These are phyloP conservation scores for Gibbula magus DNA, from an alignment of 2,888 invertebrate genomes.

Conservation along the genomic window DNA sequence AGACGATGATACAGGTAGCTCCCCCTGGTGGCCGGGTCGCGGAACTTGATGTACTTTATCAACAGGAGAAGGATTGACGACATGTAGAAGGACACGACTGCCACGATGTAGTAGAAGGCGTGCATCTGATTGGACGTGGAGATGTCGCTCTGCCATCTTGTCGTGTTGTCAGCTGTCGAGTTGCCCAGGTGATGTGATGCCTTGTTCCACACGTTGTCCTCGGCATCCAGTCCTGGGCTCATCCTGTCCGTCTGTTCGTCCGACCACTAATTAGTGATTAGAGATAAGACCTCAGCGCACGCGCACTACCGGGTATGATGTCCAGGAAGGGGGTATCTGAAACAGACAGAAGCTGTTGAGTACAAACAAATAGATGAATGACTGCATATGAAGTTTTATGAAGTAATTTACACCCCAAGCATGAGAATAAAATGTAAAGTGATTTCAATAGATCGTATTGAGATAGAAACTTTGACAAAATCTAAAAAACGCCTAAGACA, in stretches of 20 bases:
- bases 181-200: not conserved
- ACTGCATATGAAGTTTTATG: too few species aligned
- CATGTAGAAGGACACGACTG: constrained; percentile 26
- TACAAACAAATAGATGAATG: too few species aligned
- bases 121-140: constrained; percentile 25
- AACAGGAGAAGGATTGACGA: constrained; percentile 16
- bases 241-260: not conserved
- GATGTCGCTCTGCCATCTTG: not conserved
- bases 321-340: too few species aligned
- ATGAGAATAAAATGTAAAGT: too few species aligned
- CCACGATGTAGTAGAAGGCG: constrained; percentile 26
- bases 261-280: too few species aligned
- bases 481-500: too few species aligned
- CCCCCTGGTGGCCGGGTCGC: constrained; percentile 23
- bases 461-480: too few species aligned
- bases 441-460: too few species aligned
- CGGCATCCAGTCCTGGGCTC: not conserved
- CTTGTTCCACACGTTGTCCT: not conserved
- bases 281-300: too few species aligned
- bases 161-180: not conserved
- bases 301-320: too few species aligned
- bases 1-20: constrained; percentile 14
- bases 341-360: too few species aligned
- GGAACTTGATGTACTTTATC: constrained; percentile 29
- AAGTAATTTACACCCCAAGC: too few species aligned